phyloP scores from a whole-genome alignment of 2,797 vertebrate genomes.

The Sandelia bainsii region DNA sequence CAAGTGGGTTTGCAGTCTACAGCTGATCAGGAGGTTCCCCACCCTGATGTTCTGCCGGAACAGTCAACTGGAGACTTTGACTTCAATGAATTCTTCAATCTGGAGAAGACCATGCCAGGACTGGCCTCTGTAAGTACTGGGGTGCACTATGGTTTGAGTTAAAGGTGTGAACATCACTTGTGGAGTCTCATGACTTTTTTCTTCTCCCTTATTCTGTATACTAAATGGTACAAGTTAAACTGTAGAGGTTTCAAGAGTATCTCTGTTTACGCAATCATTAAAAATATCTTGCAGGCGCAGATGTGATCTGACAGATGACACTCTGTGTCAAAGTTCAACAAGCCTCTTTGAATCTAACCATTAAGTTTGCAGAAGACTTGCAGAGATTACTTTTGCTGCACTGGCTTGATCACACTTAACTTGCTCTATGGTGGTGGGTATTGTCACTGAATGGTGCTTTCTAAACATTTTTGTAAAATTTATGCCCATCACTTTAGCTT shows the following conservation, averaged over 20 bases:
- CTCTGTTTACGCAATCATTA: neutral
- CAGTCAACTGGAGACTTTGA: slow-evolving; percentile 94
- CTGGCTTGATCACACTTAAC: slow-evolving; percentile 41
- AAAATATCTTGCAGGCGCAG: neutral
- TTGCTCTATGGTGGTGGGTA: slow-evolving; percentile 43
- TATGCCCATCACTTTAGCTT: slow-evolving; percentile 80
- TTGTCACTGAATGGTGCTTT: slow-evolving; percentile 49
- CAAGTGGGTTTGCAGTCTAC: slow-evolving; percentile 79
- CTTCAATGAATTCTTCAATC: slow-evolving; percentile 99
- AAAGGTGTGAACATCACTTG: slow-evolving; percentile 31
- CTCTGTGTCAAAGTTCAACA: neutral
- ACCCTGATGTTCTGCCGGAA: slow-evolving; percentile 89
- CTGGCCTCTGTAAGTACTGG: slow-evolving; percentile 94
- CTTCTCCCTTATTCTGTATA: neutral
- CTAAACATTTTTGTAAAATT: slow-evolving; percentile 63
- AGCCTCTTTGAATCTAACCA: neutral
- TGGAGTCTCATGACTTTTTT: slow-evolving; percentile 3
- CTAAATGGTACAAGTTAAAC: slow-evolving; percentile 1
- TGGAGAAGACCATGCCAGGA: slow-evolving; percentile 97
- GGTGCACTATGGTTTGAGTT: slow-evolving; percentile 42
- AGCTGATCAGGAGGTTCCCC: slow-evolving; percentile 95
- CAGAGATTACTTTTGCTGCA: slow-evolving; percentile 49
- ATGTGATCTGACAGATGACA: neutral
- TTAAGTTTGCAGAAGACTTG: neutral
- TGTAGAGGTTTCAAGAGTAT: slow-evolving; percentile 48